These are phyloP conservation scores for Acanthoscelides obtectus DNA, from an alignment of 2,888 invertebrate species.

Conservation along the genomic window DNA sequence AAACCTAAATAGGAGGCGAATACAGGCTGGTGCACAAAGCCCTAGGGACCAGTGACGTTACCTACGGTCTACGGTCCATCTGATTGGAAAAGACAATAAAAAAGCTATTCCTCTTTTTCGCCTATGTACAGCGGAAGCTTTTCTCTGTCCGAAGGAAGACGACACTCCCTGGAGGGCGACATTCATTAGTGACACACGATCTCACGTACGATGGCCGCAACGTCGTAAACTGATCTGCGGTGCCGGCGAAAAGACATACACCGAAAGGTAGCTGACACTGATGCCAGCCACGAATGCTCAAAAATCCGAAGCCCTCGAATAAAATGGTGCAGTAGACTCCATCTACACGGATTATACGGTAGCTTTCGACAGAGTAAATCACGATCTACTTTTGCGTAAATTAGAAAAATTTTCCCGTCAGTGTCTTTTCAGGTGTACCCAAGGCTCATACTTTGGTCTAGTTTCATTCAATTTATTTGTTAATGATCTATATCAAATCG, in stretches of 20 bases:
- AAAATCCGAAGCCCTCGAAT: too few relatives aligned
- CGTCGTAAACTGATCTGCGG: slow-evolving; percentile 38
- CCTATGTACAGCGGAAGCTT: slow-evolving; percentile 26
- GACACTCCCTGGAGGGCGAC: slow-evolving; percentile 32
- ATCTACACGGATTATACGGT: too few relatives aligned
- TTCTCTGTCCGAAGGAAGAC: slow-evolving; percentile 26
- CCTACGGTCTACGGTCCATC: not conserved
- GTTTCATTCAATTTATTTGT: too few relatives aligned
- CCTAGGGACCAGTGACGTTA: not conserved
- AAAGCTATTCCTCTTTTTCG: not conserved
- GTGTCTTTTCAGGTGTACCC: too few relatives aligned
- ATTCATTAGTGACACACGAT: slow-evolving; percentile 43
- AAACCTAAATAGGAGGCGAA: not conserved
- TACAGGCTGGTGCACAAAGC: not conserved
- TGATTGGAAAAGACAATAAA: not conserved
- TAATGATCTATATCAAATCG: not conserved
- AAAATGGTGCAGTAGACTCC: too few relatives aligned
- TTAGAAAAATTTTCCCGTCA: too few relatives aligned
- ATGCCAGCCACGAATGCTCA: not conserved
- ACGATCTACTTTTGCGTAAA: too few relatives aligned
- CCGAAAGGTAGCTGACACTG: not conserved
- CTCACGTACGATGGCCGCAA: slow-evolving; percentile 41
- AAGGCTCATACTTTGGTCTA: too few relatives aligned
- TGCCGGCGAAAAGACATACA: too few relatives aligned
- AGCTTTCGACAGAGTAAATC: too few relatives aligned